phyloP scores from a whole-genome alignment of 2,888 invertebrate genomes.

The Clanis bilineata region DNA sequence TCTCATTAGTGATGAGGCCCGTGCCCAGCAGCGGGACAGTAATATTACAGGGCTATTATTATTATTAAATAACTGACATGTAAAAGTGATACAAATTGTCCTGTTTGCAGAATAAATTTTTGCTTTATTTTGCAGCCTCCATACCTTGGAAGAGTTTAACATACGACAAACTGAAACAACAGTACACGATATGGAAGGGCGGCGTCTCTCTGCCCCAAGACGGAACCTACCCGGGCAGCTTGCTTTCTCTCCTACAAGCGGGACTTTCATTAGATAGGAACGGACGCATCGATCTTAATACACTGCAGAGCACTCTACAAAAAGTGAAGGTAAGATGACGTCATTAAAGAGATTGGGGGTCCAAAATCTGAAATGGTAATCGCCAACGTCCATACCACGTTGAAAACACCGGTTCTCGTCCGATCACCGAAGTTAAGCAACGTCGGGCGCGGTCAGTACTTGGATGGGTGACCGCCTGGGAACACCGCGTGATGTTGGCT shows the following conservation, averaged over 20 bases:
- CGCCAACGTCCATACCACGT: conserved; percentile 44
- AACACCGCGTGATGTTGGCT: conserved; percentile 63
- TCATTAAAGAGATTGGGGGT: neutral
- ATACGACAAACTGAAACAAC: conserved; percentile 62
- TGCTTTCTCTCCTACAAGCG: conserved; percentile 57
- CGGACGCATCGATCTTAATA: conserved; percentile 50
- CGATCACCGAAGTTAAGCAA: conserved; percentile 74
- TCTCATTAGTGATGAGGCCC: too few relatives aligned
- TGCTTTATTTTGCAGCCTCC: conserved; percentile 34
- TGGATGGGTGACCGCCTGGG: conserved; percentile 73
- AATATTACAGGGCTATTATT: too few relatives aligned
- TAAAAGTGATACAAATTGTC: too few relatives aligned
- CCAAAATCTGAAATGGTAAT: neutral
- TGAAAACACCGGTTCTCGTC: conserved; percentile 71
- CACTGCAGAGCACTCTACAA: conserved; percentile 51
- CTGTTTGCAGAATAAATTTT: neutral
- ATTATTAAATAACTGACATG: too few relatives aligned
- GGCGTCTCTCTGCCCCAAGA: conserved; percentile 59
- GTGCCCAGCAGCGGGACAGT: too few relatives aligned
- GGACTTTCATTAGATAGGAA: conserved; percentile 53
- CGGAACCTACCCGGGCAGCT: conserved; percentile 66
- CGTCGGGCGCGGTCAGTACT: conserved; percentile 71
- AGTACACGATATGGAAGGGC: conserved; percentile 59
- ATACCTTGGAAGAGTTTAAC: conserved; percentile 64
- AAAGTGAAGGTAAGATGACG: conserved; percentile 53